Evolutionary conservation across 2,888 invertebrate species (phyloP).

Genomic region (Cerastis leucographa): DNA sequence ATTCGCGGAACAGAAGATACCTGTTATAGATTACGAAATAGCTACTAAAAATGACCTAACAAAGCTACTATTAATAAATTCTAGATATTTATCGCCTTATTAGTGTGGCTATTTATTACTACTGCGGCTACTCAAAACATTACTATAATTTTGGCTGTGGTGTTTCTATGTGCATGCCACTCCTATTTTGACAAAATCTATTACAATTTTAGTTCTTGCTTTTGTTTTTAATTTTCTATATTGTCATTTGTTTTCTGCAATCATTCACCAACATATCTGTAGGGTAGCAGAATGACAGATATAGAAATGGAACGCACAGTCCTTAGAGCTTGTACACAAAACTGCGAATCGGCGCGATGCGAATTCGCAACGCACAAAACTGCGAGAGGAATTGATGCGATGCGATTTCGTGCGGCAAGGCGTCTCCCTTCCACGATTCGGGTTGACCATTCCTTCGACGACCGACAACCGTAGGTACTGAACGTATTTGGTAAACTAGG

Average conservation of each 20-base stretch:
- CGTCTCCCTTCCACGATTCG: too few relatives aligned
- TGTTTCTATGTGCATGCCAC: not conserved
- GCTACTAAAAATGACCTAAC: not conserved
- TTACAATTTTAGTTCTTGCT: not conserved
- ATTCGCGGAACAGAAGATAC: not conserved
- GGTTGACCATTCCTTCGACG: too few relatives aligned
- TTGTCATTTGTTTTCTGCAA: not conserved
- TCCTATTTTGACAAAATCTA: not conserved
- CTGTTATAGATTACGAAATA: not conserved
- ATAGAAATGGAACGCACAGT: not conserved
- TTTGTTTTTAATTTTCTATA: not conserved
- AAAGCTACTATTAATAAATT: slow-evolving; percentile 14
- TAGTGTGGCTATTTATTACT: slow-evolving; percentile 19
- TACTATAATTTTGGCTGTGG: slow-evolving; percentile 7
- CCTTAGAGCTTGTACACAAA: not conserved
- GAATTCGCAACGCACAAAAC: too few relatives aligned
- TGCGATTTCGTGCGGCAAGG: too few relatives aligned
- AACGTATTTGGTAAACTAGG: too few relatives aligned
- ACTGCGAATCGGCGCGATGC: too few relatives aligned
- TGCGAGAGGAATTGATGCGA: too few relatives aligned
- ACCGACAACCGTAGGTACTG: too few relatives aligned
- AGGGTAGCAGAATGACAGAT: too few relatives aligned
- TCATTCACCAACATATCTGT: too few relatives aligned
- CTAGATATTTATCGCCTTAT: slow-evolving; percentile 20
- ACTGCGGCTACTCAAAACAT: not conserved